A percentile compares a stretch with the other conserved stretches of the same genome.
Conservation (phyloP, 2,888 invertebrate genomes). For the Leptinotarsa juncta region DNA sequence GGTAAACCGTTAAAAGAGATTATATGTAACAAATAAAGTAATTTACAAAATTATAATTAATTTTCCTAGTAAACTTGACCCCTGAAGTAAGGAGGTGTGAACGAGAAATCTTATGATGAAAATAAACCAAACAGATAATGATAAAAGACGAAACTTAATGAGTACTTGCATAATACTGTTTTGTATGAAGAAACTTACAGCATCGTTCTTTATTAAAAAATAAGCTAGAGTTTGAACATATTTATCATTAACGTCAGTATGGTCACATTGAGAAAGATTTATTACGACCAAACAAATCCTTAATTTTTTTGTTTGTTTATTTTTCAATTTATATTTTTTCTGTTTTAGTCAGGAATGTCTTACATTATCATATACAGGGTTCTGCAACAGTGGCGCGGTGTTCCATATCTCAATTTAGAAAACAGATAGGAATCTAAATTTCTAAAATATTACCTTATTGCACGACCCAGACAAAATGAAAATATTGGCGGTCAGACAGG, state of each 20-base stretch:
- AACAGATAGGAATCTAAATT: too few species aligned
- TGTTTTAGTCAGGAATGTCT: too few species aligned
- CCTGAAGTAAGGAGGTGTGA: slow-evolving; percentile 3
- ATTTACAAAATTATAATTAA: not conserved
- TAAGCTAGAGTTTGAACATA: not conserved
- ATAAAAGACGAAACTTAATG: slow-evolving; percentile 1
- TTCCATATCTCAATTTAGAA: too few species aligned
- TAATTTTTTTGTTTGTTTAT: too few species aligned
- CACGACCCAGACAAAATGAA: too few species aligned
- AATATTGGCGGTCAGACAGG: too few species aligned
- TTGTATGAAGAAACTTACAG: not conserved
- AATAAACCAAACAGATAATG: slow-evolving; percentile 3
- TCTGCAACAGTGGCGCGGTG: too few species aligned
- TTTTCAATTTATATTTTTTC: too few species aligned
- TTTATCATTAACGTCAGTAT: not conserved
- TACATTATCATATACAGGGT: too few species aligned
- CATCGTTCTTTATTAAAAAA: not conserved
- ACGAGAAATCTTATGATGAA: not conserved
- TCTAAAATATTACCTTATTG: too few species aligned
- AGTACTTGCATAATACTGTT: not conserved
- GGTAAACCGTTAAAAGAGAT: too few species aligned
- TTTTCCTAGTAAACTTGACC: not conserved
- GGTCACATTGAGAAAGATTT: not conserved
- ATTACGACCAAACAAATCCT: not conserved
- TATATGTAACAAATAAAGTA: not conserved